Conservation (phyloP, 2,113 vertebrate species). For the Clarias magur region DNA sequence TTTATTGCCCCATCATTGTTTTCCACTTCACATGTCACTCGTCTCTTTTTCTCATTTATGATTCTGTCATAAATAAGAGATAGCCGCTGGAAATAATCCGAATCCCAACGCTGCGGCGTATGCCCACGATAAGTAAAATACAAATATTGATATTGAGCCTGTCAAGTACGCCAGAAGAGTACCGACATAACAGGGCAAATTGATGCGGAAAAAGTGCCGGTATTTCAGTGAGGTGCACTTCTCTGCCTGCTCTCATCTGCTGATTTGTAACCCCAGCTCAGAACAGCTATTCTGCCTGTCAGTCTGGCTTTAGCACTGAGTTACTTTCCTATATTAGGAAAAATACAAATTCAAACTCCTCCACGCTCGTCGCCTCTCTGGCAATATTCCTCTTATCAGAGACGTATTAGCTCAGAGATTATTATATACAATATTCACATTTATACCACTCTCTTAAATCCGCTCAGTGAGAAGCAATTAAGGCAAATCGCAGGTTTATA, state of each 20-base stretch:
- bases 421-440: neutral
- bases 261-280: conserved; percentile 68
- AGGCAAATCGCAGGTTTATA: neutral
- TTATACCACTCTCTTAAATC: neutral
- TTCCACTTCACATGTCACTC: neutral
- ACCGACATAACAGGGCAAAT: conserved; percentile 53
- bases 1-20: neutral
- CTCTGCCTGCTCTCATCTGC: conserved; percentile 55
- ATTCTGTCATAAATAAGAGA: conserved; percentile 20
- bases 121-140: conserved; percentile 34
- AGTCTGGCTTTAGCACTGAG: conserved; percentile 63
- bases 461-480: neutral
- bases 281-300: conserved; percentile 66
- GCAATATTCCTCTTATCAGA: conserved; percentile 15
- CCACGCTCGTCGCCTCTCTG: neutral
- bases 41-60: conserved; percentile 1
- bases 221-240: conserved; percentile 62
- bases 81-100: conserved; percentile 26
- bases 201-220: conserved; percentile 56
- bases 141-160: conserved; percentile 37
- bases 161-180: conserved; percentile 48
- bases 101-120: neutral
- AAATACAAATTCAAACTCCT: conserved; percentile 25
- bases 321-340: conserved; percentile 65
- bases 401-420: conserved; percentile 28